phyloP scores from a whole-genome alignment of 1,140 invertebrate genomes.

The Aphis gossypii region DNA sequence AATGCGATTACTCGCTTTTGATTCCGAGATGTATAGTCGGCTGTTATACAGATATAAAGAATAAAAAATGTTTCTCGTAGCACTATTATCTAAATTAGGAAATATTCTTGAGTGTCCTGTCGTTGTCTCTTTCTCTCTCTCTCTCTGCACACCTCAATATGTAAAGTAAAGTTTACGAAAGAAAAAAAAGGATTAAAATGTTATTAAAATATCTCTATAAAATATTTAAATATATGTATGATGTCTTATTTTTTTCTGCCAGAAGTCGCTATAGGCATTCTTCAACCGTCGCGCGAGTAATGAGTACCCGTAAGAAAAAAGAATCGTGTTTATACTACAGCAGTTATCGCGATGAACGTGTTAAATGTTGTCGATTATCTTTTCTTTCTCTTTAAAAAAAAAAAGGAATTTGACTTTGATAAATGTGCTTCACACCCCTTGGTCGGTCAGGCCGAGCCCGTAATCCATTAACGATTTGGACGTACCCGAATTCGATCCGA shows the following conservation, averaged over 20 bases:
- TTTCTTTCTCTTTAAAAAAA: not conserved
- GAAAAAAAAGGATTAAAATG: not conserved
- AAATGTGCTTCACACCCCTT: conserved; percentile 39
- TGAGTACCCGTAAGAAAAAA: conserved; percentile 22
- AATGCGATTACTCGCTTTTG: not conserved
- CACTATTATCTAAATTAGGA: not conserved
- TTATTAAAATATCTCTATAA: not conserved
- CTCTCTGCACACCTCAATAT: not conserved
- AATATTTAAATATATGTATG: not conserved
- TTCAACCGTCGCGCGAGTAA: not conserved
- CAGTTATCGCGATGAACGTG: conserved; percentile 22
- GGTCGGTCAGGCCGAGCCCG: not conserved
- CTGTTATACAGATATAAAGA: not conserved
- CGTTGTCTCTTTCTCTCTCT: not conserved
- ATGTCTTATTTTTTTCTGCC: not conserved
- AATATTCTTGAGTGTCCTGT: not conserved
- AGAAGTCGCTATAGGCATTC: not conserved
- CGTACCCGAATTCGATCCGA: conserved; percentile 26
- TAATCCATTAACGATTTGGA: conserved; percentile 57
- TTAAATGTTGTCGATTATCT: conserved; percentile 57
- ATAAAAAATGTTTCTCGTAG: not conserved
- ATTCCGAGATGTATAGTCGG: not conserved
- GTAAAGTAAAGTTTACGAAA: not conserved
- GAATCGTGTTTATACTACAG: not conserved
- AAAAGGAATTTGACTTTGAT: conserved; percentile 49